These are phyloP conservation scores for Apostichopus leukothele DNA, from an alignment of 53 echinoderm and acorn worm species.

Conservation along the genomic window DNA sequence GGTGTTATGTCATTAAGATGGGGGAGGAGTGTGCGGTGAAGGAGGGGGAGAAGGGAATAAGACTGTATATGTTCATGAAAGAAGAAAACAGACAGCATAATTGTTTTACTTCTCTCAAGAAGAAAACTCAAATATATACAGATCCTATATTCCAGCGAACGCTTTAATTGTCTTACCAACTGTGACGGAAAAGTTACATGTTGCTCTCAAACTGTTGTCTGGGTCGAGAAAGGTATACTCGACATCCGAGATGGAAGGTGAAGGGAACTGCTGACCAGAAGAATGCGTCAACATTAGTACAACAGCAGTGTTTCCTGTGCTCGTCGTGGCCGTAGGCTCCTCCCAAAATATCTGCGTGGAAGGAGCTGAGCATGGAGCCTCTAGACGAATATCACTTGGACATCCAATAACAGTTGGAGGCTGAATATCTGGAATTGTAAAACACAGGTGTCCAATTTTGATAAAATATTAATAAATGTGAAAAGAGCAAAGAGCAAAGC, in stretches of 20 bases:
- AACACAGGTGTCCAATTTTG: too few species aligned
- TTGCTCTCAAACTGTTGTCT: not conserved
- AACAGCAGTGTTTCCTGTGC: conserved; percentile 24
- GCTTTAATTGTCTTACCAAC: not conserved
- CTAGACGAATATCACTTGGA: conserved; percentile 39
- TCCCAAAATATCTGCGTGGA: conserved; percentile 42
- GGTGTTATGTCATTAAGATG: too few species aligned
- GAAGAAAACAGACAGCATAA: too few species aligned
- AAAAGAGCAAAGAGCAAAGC: too few species aligned
- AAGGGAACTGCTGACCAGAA: not conserved
- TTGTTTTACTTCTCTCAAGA: too few species aligned
- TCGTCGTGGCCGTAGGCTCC: conserved; percentile 36
- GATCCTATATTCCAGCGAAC: too few species aligned
- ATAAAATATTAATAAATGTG: too few species aligned
- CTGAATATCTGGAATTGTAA: not conserved
- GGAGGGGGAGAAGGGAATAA: too few species aligned
- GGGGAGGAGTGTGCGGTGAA: too few species aligned
- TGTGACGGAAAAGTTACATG: conserved; percentile 8
- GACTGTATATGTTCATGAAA: too few species aligned
- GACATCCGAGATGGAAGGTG: not conserved
- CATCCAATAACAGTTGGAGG: conserved; percentile 41
- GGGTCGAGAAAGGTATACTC: not conserved
- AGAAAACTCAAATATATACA: too few species aligned
- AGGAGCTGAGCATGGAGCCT: conserved; percentile 23
- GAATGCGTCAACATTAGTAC: not conserved